These are phyloP conservation scores for Stegastes partitus DNA, from an alignment of 2,113 vertebrate species.

Conservation along the genomic window DNA sequence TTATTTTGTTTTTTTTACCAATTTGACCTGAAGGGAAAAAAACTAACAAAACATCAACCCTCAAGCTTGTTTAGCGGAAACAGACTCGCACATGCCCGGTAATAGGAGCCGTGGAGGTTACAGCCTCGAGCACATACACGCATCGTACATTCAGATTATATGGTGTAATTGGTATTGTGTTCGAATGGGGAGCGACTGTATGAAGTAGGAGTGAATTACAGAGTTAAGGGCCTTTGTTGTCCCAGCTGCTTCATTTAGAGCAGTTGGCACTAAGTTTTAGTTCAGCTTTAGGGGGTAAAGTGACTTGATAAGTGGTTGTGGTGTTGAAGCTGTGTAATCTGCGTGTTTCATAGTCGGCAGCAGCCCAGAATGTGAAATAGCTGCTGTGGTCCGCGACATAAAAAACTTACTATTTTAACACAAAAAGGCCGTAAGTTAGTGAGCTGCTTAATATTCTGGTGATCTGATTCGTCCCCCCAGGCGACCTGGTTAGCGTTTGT, in stretches of 20 bases:
- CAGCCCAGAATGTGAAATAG: background rate
- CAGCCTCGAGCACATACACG: too few relatives aligned
- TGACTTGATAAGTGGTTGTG: constrained; percentile 33
- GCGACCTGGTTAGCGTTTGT: too few relatives aligned
- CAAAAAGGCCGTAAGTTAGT: too few relatives aligned
- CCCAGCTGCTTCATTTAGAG: constrained; percentile 26
- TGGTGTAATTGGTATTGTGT: background rate
- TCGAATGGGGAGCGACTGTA: background rate
- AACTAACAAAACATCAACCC: too few relatives aligned
- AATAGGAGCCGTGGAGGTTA: too few relatives aligned
- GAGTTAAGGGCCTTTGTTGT: background rate
- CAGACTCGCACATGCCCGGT: too few relatives aligned
- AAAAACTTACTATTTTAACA: too few relatives aligned
- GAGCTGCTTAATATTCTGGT: too few relatives aligned
- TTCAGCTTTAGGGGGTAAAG: constrained; percentile 23
- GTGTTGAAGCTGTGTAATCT: constrained; percentile 22
- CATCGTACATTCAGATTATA: background rate
- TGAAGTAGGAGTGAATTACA: background rate
- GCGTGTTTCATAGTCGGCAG: constrained; percentile 9
- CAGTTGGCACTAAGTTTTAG: background rate
- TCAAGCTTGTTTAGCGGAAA: too few relatives aligned
- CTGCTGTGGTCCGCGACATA: too few relatives aligned
- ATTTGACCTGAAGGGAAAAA: too few relatives aligned
- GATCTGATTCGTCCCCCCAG: too few relatives aligned
- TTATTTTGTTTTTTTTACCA: constrained; percentile 9